phyloP scores from a whole-genome alignment of 2,797 vertebrate species.

The Psittacula echo region DNA sequence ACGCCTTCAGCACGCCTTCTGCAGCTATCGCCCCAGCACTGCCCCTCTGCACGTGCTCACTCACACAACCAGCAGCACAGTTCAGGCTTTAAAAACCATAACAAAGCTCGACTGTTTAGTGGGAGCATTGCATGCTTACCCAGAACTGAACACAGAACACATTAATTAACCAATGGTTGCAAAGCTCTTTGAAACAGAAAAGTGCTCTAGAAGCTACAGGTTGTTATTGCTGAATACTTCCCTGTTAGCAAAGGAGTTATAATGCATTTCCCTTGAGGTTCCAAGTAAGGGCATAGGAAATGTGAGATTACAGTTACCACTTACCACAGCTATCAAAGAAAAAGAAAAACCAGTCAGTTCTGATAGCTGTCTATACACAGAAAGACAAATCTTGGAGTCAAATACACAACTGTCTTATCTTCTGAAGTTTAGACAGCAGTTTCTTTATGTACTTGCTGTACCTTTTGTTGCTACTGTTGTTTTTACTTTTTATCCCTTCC shows the following conservation, averaged over 20 bases:
- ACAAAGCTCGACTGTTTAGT: background rate
- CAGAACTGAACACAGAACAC: background rate
- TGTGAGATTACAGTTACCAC: background rate
- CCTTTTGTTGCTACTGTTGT: background rate
- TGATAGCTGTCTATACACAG: background rate
- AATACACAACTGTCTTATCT: background rate
- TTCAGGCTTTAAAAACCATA: background rate
- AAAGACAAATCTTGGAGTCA: background rate
- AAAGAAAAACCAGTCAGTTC: background rate
- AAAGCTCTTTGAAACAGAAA: slow-evolving; percentile 3
- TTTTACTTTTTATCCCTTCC: background rate
- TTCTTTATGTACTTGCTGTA: background rate
- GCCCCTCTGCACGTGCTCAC: background rate
- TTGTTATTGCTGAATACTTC: background rate
- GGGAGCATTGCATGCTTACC: background rate
- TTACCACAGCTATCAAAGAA: background rate
- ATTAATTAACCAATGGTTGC: slow-evolving; percentile 22
- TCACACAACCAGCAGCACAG: background rate
- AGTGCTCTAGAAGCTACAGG: background rate
- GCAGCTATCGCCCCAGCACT: background rate
- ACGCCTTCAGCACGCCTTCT: background rate
- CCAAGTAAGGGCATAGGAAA: background rate
- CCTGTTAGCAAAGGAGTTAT: background rate
- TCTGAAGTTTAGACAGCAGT: background rate
- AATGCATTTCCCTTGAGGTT: background rate